Conservation (phyloP, 2,113 vertebrate species). For the Halcyon malimbica region DNA sequence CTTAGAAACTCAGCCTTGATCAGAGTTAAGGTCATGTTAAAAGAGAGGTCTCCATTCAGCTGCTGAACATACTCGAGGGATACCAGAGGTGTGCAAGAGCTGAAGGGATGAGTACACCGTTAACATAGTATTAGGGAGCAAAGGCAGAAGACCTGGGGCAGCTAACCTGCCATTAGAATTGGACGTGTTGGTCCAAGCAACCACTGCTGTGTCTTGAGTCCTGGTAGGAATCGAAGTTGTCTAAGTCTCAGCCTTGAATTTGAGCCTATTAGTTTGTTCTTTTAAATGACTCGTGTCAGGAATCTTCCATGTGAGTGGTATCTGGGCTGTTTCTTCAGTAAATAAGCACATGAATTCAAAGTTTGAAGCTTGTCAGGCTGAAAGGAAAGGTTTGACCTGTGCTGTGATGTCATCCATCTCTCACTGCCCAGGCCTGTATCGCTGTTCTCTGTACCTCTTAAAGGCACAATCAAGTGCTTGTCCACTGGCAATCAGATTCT, state of each 20-base stretch:
- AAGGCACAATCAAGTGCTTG: background rate
- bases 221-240: accelerated
- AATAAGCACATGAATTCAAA: background rate
- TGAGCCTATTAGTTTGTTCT: background rate
- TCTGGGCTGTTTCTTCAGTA: background rate
- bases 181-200: background rate
- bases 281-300: background rate
- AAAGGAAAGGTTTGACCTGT: background rate
- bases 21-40: background rate
- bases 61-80: background rate
- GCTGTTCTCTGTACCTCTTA: background rate
- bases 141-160: background rate
- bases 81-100: background rate
- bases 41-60: background rate
- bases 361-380: background rate
- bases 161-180: background rate
- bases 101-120: background rate
- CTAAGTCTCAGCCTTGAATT: background rate
- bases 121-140: accelerated
- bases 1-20: background rate
- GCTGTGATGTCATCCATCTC: background rate
- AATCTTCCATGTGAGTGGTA: background rate
- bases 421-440: background rate
- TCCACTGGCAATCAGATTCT: background rate
- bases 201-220: background rate